These are phyloP conservation scores for Sylvia atricapilla DNA, from an alignment of 2,113 vertebrate genomes.

Conservation along the genomic window DNA sequence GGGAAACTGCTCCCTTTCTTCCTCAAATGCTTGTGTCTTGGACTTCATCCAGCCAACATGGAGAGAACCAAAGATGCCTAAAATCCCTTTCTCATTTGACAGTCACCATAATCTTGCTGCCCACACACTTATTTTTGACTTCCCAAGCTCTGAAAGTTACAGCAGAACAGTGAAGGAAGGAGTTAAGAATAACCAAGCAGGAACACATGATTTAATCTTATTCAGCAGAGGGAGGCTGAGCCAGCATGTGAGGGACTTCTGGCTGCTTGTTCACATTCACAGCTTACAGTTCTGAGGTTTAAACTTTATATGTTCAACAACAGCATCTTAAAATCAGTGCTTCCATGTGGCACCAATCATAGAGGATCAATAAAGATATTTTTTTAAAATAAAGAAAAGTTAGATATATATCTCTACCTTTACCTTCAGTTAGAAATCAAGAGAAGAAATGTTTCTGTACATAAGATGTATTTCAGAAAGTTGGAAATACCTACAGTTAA, in stretches of 20 bases:
- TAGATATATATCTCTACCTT: not conserved
- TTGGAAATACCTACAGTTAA: not conserved
- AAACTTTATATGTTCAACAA: not conserved
- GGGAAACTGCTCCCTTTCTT: slow-evolving; percentile 6
- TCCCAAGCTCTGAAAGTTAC: not conserved
- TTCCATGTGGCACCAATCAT: not conserved
- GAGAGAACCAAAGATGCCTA: not conserved
- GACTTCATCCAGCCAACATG: slow-evolving; percentile 6
- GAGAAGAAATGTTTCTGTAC: not conserved
- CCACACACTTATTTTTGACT: not conserved
- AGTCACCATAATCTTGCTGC: not conserved
- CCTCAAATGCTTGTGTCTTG: slow-evolving; percentile 2
- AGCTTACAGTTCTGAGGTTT: not conserved
- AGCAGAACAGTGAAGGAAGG: not conserved
- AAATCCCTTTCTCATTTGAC: not conserved
- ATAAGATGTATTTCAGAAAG: not conserved
- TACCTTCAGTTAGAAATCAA: not conserved
- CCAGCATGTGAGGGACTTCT: not conserved
- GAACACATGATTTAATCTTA: not conserved
- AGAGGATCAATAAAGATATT: not conserved
- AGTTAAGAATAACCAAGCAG: slow-evolving; percentile 8
- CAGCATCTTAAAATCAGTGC: not conserved
- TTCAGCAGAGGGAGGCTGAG: not conserved
- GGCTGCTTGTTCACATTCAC: not conserved
- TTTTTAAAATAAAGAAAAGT: not conserved